phyloP scores from a whole-genome alignment of 1,140 invertebrate species.

The Drosophila punjabiensis region DNA sequence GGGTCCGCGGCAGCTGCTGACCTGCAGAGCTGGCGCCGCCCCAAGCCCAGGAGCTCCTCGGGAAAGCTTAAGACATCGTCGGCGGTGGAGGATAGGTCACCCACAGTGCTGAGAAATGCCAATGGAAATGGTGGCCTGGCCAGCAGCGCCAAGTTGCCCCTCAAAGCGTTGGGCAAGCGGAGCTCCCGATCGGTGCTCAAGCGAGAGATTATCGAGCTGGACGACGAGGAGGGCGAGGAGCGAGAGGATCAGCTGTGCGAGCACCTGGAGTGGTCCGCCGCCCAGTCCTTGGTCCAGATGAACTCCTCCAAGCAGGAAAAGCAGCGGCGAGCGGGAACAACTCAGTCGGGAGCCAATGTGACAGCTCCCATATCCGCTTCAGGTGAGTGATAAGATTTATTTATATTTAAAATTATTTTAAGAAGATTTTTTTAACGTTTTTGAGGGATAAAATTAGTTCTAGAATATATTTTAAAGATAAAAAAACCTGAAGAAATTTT shows the following conservation, averaged over 20 bases:
- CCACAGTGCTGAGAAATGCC: conserved; percentile 69
- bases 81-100: conserved; percentile 49
- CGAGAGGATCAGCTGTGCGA: conserved; percentile 59
- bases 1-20: conserved; percentile 34
- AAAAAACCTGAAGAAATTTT: background rate
- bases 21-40: conserved; percentile 48
- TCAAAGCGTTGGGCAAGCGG: conserved; percentile 60
- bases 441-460: background rate
- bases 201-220: conserved; percentile 73
- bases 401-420: too few relatives aligned
- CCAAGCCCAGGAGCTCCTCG: conserved; percentile 47
- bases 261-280: conserved; percentile 80
- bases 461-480: background rate
- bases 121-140: conserved; percentile 62
- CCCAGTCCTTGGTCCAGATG: conserved; percentile 82
- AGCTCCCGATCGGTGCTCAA: conserved; percentile 57
- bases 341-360: conserved; percentile 13
- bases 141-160: conserved; percentile 41
- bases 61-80: conserved; percentile 56
- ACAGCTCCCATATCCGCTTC: conserved; percentile 42
- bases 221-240: conserved; percentile 48
- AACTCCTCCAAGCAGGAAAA: conserved; percentile 82
- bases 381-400: conserved; percentile 43
- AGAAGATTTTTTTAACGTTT: background rate
- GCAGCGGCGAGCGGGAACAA: conserved; percentile 51